A percentile compares a stretch with the other conserved stretches of the same genome.
These are phyloP conservation scores for Watsonalla cultraria DNA, from an alignment of 2,888 invertebrate genomes.

Conservation along the genomic window DNA sequence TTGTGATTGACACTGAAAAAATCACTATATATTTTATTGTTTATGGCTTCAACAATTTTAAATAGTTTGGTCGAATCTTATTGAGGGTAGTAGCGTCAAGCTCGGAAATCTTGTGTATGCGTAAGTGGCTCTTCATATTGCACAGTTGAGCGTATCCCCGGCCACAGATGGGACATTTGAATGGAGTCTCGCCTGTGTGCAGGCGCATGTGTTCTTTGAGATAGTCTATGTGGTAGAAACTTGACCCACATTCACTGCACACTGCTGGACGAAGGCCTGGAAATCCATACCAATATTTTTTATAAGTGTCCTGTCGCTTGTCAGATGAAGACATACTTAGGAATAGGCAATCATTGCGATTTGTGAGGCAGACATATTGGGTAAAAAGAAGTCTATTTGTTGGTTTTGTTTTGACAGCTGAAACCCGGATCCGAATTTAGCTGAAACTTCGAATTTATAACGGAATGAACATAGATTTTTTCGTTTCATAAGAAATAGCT, in stretches of 20 bases:
- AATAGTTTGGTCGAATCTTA: slow-evolving; percentile 61
- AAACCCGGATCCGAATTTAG: too few relatives aligned
- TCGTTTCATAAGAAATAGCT: too few relatives aligned
- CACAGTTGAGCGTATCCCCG: slow-evolving; percentile 67
- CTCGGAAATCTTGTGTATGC: slow-evolving; percentile 62
- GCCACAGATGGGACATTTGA: slow-evolving; percentile 69
- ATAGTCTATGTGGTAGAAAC: slow-evolving; percentile 67
- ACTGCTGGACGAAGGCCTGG: slow-evolving; percentile 65
- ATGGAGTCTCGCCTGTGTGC: slow-evolving; percentile 73
- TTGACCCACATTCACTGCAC: slow-evolving; percentile 56
- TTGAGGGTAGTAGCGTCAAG: slow-evolving; percentile 49
- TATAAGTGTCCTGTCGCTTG: too few relatives aligned
- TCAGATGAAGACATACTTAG: too few relatives aligned
- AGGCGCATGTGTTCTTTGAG: slow-evolving; percentile 68
- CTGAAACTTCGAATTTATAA: too few relatives aligned
- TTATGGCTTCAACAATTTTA: slow-evolving; percentile 52
- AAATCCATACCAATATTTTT: slow-evolving; percentile 17
- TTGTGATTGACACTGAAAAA: neutral
- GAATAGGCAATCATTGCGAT: too few relatives aligned
- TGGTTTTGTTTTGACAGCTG: too few relatives aligned
- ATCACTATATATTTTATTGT: neutral
- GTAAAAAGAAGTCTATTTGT: too few relatives aligned
- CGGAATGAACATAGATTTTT: too few relatives aligned
- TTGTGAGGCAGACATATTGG: too few relatives aligned
- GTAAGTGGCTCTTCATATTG: slow-evolving; percentile 71